A percentile compares a stretch with the other conserved stretches of the same genome.
Conservation (phyloP, 92 coral and sea anemone genomes). For the Virgularia gustaviana region DNA sequence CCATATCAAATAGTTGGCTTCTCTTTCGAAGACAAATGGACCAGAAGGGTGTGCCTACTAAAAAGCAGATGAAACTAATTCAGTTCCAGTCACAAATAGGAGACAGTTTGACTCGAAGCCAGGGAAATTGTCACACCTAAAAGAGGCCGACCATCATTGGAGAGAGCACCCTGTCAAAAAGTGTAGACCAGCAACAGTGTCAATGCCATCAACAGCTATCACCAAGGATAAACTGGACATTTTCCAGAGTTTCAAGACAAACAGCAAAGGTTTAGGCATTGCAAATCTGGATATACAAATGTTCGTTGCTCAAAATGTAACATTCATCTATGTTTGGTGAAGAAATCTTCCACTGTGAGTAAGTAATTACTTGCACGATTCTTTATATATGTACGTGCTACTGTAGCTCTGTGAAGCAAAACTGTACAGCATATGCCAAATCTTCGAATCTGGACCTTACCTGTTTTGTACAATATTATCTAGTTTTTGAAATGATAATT, state of each 20-base stretch:
- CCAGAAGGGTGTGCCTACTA: slow-evolving; percentile 16
- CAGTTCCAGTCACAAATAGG: slow-evolving; percentile 32
- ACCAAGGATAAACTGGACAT: slow-evolving; percentile 28
- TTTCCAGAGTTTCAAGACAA: slow-evolving; percentile 39
- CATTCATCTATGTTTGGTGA: slow-evolving; percentile 31
- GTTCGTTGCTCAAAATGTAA: slow-evolving; percentile 28
- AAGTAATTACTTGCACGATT: slow-evolving; percentile 1
- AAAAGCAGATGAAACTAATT: slow-evolving; percentile 7
- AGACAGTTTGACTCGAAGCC: neutral
- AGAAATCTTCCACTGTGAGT: slow-evolving; percentile 21
- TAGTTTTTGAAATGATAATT: no score
- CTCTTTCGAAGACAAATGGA: slow-evolving; percentile 11
- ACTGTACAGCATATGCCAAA: neutral
- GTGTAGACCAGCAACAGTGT: slow-evolving; percentile 32
- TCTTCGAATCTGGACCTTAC: no score
- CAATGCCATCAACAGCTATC: slow-evolving; percentile 17
- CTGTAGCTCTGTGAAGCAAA: neutral
- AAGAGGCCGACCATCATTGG: slow-evolving; percentile 10
- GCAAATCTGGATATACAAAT: slow-evolving; percentile 15
- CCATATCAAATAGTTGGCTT: slow-evolving; percentile 39
- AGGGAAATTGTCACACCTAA: neutral
- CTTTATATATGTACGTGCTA: neutral
- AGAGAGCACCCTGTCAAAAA: slow-evolving; percentile 4
- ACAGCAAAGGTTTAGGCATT: slow-evolving; percentile 17
- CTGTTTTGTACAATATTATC: no score